Conservation (phyloP, 2,888 invertebrate genomes). For the Acronicta leporina region DNA sequence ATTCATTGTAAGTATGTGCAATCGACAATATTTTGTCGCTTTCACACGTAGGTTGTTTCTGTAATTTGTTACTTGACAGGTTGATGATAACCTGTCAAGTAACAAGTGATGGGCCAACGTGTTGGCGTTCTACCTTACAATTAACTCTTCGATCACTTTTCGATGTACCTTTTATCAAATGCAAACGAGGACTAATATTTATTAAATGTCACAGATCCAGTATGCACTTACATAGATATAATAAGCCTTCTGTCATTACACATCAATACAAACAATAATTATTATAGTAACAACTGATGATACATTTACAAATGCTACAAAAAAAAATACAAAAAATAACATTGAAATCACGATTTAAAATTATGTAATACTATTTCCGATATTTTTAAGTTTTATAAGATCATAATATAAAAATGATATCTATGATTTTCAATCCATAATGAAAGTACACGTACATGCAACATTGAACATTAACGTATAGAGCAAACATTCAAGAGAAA, state of each 20-base stretch:
- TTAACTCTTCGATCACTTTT: no score
- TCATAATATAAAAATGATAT: constrained; percentile 24
- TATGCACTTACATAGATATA: constrained; percentile 9
- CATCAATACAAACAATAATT: constrained; percentile 10
- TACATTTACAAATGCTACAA: constrained; percentile 28
- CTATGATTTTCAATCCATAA: constrained; percentile 42
- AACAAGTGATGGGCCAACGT: no score
- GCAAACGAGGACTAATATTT: background rate
- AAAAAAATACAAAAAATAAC: constrained; percentile 19
- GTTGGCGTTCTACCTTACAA: no score
- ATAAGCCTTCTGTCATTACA: constrained; percentile 3
- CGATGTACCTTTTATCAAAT: no score
- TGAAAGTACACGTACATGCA: constrained; percentile 71
- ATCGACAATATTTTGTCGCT: background rate
- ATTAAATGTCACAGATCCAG: constrained; percentile 9
- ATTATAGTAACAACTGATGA: constrained; percentile 4
- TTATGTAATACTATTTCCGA: constrained; percentile 31
- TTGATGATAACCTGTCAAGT: no score
- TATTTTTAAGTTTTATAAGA: constrained; percentile 16
- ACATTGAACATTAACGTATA: constrained; percentile 68
- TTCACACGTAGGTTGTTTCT: no score
- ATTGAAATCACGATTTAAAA: constrained; percentile 16
- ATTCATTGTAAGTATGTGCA: background rate
- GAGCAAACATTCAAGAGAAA: constrained; percentile 42
- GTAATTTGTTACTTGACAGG: no score